phyloP scores from a whole-genome alignment of 2,888 invertebrate genomes.

The Coremacera marginata region DNA sequence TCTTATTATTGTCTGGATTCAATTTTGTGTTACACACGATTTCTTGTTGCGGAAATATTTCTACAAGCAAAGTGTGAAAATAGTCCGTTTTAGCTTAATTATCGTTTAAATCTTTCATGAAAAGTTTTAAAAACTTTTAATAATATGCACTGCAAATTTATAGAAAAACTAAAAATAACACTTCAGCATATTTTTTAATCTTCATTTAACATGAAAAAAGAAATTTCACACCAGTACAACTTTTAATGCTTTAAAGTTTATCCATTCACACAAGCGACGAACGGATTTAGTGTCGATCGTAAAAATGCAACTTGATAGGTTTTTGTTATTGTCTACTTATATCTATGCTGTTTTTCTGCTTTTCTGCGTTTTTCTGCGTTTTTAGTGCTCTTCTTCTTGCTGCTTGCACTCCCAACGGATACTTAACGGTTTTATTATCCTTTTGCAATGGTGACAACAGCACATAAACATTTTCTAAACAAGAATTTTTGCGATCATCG shows the following conservation, averaged over 20 bases:
- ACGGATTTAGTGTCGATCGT: slow-evolving; percentile 21
- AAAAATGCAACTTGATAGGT: slow-evolving; percentile 21
- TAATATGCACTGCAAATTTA: too few relatives aligned
- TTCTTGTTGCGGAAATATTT: too few relatives aligned
- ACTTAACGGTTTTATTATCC: slow-evolving; percentile 32
- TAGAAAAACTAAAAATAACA: too few relatives aligned
- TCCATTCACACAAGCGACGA: neutral
- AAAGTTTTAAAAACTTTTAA: too few relatives aligned
- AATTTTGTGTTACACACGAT: too few relatives aligned
- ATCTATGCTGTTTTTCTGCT: neutral
- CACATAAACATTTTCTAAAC: slow-evolving; percentile 17
- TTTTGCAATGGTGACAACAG: slow-evolving; percentile 17
- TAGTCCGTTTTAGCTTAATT: too few relatives aligned
- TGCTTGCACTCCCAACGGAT: neutral
- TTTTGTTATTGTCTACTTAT: neutral
- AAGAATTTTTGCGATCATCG: slow-evolving; percentile 17
- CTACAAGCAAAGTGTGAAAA: too few relatives aligned
- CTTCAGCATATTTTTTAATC: too few relatives aligned
- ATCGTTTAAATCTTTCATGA: too few relatives aligned
- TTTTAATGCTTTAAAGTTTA: neutral
- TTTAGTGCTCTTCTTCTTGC: neutral
- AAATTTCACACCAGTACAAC: neutral
- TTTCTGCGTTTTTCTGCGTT: neutral
- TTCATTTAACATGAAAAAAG: neutral
- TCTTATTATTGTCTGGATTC: too few relatives aligned